Evolutionary conservation across 2,888 invertebrate genomes (phyloP), one percentile per base, ranked within the genome.

Genomic region (Erpobdella octoculata): DNA sequence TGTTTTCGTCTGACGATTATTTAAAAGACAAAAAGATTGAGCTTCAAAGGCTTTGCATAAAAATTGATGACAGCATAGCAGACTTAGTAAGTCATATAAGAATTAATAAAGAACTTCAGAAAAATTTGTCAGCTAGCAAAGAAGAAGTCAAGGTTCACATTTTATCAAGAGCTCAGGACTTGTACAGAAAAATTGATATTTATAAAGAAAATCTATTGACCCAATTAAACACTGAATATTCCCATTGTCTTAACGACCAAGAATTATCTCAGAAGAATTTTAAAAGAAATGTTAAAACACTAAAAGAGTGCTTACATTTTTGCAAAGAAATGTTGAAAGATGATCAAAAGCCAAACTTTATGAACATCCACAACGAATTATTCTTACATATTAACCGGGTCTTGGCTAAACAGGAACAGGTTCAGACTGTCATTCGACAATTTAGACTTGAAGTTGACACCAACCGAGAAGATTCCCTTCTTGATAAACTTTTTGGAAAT

Each of bases 401-500:
- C 31, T 35, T 62, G 0, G 2, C 31, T n/a, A 28, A 62, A 62
- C 12, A 62, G 33, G n/a, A 31, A 62, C 28, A 62, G 5, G n/a
- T 33, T 6, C n/a, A n/a, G 1, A 31, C n/a, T 62, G 62, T 35
- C 33, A 62, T 62, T 33, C 62, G 33, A 4, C 62, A 62, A 28
- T n/a, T 62, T 62, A 62, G n/a, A 31, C 62, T 62, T n/a, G 62
- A 62, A 35, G 33, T 35, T 6, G 62, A 62, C n/a, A n/a, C 31
- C 12, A 28, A 8, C 1, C 28, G 33, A 33, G 35, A 35, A 35
- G 62, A 62, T 6, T 35, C n/a, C n/a, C 33, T 62, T 8, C 28
- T 62, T 33, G 62, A 62, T 33, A 62, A 62, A 15, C 62, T 62
- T 31, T 62, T 62, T 33, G 62, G 62, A 28, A 33, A 28, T 62